Evolutionary conservation across 2,797 vertebrate genomes (phyloP).

Genomic region (Sitta carolinensis): DNA sequence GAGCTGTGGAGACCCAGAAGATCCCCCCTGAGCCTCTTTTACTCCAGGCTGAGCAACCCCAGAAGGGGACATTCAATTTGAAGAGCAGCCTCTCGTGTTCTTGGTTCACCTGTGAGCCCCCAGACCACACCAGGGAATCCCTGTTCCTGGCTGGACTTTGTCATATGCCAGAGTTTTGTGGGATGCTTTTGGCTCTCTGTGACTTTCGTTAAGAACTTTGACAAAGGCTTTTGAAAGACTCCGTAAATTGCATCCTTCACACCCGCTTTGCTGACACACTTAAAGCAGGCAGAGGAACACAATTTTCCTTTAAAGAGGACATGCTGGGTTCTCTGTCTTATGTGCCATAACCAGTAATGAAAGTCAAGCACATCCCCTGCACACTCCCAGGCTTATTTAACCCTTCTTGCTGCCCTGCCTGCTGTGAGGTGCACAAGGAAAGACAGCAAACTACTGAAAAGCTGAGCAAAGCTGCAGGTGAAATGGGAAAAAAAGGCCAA

Average conservation of each 20-base stretch:
- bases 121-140: neutral
- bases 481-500: neutral
- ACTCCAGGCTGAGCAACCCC: neutral
- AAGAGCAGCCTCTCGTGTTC: neutral
- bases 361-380: neutral
- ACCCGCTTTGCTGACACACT: neutral
- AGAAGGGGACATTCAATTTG: neutral
- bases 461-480: neutral
- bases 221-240: slow-evolving; percentile 45
- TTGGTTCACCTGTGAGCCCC: neutral
- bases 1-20: neutral
- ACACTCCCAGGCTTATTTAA: neutral
- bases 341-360: neutral
- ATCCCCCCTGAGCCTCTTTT: neutral
- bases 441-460: neutral
- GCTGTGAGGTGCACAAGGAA: neutral
- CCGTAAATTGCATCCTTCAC: slow-evolving; percentile 9
- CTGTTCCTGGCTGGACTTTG: neutral
- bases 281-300: neutral
- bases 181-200: neutral
- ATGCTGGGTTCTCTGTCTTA: slow-evolving; percentile 6
- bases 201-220: neutral
- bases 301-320: slow-evolving; percentile 18
- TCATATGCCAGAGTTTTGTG: fast-evolving
- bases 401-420: neutral